These are phyloP conservation scores for Netelia melanura DNA, from an alignment of 2,888 invertebrate genomes.

Conservation along the genomic window DNA sequence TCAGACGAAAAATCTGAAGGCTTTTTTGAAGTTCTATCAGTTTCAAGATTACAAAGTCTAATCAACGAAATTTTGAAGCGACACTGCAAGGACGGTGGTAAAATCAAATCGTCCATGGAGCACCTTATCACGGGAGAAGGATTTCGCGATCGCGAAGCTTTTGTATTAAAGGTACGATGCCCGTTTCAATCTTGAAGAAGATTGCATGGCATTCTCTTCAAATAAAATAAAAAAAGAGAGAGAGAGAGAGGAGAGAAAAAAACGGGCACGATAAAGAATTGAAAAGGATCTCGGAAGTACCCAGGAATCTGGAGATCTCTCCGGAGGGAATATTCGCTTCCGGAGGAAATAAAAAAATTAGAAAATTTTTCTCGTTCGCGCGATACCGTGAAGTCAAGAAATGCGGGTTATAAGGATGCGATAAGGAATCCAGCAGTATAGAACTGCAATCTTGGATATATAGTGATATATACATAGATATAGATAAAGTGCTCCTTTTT, in stretches of 20 bases:
- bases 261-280: background rate
- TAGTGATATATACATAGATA: background rate
- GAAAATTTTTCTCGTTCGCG: constrained; percentile 1
- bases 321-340: constrained; percentile 21
- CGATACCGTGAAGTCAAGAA: background rate
- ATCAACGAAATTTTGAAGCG: background rate
- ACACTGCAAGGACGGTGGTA: background rate
- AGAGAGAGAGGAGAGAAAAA: background rate
- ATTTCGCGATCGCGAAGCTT: too few relatives aligned
- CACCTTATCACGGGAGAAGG: background rate
- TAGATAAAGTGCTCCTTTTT: background rate
- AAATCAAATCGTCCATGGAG: background rate
- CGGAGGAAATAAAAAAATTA: constrained; percentile 16
- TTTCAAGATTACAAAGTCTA: constrained; percentile 1
- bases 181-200: too few relatives aligned
- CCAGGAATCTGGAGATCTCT: background rate
- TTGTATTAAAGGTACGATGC: too few relatives aligned
- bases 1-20: constrained; percentile 9
- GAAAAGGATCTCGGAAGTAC: background rate
- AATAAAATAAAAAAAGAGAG: background rate
- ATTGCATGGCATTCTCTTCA: too few relatives aligned
- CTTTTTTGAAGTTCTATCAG: too few relatives aligned
- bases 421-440: constrained; percentile 18
- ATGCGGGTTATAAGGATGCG: background rate
- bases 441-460: constrained; percentile 14